These are phyloP conservation scores for Esperia sulphurella DNA, from an alignment of 2,888 invertebrate genomes.

Conservation along the genomic window DNA sequence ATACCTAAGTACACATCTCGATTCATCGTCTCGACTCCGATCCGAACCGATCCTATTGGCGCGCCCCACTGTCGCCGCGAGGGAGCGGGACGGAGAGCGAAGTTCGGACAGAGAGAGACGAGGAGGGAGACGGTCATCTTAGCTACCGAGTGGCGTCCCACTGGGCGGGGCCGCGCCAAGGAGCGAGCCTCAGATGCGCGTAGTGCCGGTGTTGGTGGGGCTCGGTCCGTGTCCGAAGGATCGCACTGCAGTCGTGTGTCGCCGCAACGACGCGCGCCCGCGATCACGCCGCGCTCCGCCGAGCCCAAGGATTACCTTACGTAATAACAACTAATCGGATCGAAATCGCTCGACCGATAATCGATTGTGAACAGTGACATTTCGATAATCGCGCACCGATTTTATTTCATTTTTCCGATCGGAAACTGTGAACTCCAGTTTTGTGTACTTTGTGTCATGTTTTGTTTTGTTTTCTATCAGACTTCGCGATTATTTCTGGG, in stretches of 20 bases:
- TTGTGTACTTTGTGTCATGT: slow-evolving; percentile 58
- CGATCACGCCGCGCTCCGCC: slow-evolving; percentile 45
- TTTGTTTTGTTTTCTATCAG: slow-evolving; percentile 63
- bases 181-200: slow-evolving; percentile 81
- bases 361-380: slow-evolving; percentile 71
- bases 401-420: slow-evolving; percentile 31
- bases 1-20: slow-evolving; percentile 80
- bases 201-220: slow-evolving; percentile 79
- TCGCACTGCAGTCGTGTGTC: slow-evolving; percentile 79
- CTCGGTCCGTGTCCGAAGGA: slow-evolving; percentile 65
- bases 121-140: slow-evolving; percentile 76
- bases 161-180: slow-evolving; percentile 81
- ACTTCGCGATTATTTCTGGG: slow-evolving; percentile 57
- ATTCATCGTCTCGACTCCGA: slow-evolving; percentile 79
- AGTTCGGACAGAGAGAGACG: slow-evolving; percentile 42
- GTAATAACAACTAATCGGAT: slow-evolving; percentile 69
- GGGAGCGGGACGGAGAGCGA: slow-evolving; percentile 53
- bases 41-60: slow-evolving; percentile 77
- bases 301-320: slow-evolving; percentile 57
- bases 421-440: slow-evolving; percentile 50
- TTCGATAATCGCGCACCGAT: slow-evolving; percentile 41
- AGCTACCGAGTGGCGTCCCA: slow-evolving; percentile 76
- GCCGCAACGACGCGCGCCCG: slow-evolving; percentile 70
- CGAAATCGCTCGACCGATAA: slow-evolving; percentile 60
- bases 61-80: slow-evolving; percentile 76